These are phyloP conservation scores for Amphiura filiformis DNA, from an alignment of 35 echinoderm and acorn worm species.

Conservation along the genomic window DNA sequence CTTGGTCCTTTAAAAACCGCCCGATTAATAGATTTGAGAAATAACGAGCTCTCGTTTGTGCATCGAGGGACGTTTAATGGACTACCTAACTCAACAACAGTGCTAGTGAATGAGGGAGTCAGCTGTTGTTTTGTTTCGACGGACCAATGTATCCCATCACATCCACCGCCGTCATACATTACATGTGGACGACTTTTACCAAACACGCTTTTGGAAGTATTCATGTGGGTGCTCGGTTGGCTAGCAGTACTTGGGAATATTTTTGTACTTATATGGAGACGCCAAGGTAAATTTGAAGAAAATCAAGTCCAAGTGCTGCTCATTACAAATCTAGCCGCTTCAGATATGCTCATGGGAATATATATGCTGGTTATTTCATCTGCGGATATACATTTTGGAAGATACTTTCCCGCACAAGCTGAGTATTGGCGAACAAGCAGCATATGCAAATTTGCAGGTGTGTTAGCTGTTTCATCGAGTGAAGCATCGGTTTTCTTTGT, in stretches of 20 bases:
- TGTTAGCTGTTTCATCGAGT: too few relatives aligned
- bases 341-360: neutral
- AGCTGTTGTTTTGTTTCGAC: neutral
- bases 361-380: neutral
- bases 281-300: neutral
- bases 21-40: neutral
- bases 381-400: neutral
- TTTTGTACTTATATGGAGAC: neutral
- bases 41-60: neutral
- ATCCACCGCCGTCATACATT: neutral
- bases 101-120: neutral
- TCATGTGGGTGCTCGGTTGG: neutral
- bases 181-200: neutral
- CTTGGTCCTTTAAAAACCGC: neutral
- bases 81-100: neutral
- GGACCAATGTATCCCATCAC: neutral
- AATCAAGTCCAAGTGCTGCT: neutral
- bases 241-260: neutral
- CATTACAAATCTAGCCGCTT: neutral
- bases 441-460: too few relatives aligned
- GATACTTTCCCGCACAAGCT: neutral
- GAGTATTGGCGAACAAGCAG: too few relatives aligned
- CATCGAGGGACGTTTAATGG: neutral
- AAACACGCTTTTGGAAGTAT: neutral
- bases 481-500: too few relatives aligned